Base-by-base conservation (phyloP, 37 sponge, comb jelly and placozoan species). In the Cliona cf. orientalis region DNA sequence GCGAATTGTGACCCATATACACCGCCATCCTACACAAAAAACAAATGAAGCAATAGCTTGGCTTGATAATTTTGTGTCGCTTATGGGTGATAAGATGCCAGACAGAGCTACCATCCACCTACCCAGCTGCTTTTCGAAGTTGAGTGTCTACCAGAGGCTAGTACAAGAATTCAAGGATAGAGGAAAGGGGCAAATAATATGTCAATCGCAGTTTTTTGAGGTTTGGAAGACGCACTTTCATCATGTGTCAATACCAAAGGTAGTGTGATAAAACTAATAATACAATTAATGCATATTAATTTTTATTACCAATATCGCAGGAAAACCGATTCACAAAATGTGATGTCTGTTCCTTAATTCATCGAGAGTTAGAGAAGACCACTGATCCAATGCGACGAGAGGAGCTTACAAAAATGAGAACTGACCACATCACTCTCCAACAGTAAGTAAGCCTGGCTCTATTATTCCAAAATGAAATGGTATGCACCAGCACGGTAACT, bases 321-420 rank as follows among this genome's bases (percentile, higher is more conserved):
- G 41, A 55, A 39, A 76, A 76, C 59, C 49, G 84, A 14, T 84
- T 84, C 42, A 56, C 84, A 38, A 72, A 84, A 42, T 84, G 84
- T 38, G 75, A 84, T 71, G 38, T 72, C 39, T 84, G 84, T 67
- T 35, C 66, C 26, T 39, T 46, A 58, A 71, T 71, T 25, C 43
- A 75, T 23, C 35, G 29, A 29, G 84, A 84, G 37, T 25, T 37
- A 23, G 60, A 58, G 42, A 70, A 59, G 72, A 59, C 76, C 22
- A 58, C 25, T 58, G 41, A 58, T 72, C 46, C 46, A 42, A 49
- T 26, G 49, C 46, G 49, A 44, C 42, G 28, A 4, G 49, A 21
- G 26, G 49, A 72, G 33, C 26, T 72, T 26, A 33, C 28, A 5
- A 44, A 72, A 46, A 72, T 72, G 49, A 72, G 46, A 29, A 44